Conservation (phyloP, 2,797 vertebrate genomes). For the Cirrhinus mrigala region DNA sequence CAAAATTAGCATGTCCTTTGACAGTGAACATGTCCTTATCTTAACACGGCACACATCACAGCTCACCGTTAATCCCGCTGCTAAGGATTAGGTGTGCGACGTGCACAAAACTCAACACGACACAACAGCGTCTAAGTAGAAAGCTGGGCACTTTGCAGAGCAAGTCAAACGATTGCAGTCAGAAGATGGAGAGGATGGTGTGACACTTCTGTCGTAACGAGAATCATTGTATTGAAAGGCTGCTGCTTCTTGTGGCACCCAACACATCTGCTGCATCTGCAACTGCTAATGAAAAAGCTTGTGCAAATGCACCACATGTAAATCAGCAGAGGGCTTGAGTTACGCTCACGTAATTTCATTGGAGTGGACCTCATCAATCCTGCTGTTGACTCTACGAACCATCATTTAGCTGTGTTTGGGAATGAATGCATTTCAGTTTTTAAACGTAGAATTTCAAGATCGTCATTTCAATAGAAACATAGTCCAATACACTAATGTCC, state of each 20-base stretch:
- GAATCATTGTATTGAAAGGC: conserved; percentile 10
- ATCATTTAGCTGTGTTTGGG: conserved; percentile 7
- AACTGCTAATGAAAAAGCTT: conserved; percentile 44
- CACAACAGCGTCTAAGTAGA: conserved; percentile 14
- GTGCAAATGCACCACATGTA: conserved; percentile 28
- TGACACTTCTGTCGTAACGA: conserved; percentile 9
- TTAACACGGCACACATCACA: conserved; percentile 30
- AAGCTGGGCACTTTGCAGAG: conserved; percentile 9
- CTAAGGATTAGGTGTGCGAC: conserved; percentile 38
- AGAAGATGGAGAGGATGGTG: conserved; percentile 11
- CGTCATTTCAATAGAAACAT: background rate
- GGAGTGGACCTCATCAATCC: conserved; percentile 30
- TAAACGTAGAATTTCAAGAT: background rate
- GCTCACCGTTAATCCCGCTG: conserved; percentile 51
- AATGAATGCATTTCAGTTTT: background rate
- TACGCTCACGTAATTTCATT: conserved; percentile 24
- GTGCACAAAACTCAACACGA: conserved; percentile 41
- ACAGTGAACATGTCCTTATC: conserved; percentile 52
- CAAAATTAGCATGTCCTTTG: conserved; percentile 28
- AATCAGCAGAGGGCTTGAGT: conserved; percentile 26
- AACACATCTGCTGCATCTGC: conserved; percentile 41
- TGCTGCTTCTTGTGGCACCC: conserved; percentile 12
- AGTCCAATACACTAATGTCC: background rate
- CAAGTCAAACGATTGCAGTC: background rate
- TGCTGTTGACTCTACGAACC: conserved; percentile 9